phyloP scores from a whole-genome alignment of 2,797 vertebrate species.

The Australoheros facetus region DNA sequence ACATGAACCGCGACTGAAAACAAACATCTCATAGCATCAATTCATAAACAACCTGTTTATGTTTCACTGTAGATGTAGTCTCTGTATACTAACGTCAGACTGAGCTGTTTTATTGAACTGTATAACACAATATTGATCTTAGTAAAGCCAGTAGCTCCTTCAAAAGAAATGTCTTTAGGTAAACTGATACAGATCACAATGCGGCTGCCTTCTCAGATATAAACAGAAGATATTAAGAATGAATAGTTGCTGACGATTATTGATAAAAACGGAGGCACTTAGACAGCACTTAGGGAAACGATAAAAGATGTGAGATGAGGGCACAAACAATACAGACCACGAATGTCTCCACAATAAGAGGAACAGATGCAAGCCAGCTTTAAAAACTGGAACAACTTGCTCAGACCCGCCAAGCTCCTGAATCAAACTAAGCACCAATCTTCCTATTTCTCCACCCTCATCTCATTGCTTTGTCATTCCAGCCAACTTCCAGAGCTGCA shows the following conservation, averaged over 20 bases:
- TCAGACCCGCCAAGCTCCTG: conserved; percentile 27
- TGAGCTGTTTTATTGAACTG: conserved; percentile 42
- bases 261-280: not conserved
- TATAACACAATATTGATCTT: conserved; percentile 50
- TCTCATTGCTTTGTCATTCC: conserved; percentile 40
- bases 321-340: conserved; percentile 3
- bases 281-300: conserved; percentile 2
- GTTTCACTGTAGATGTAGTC: conserved; percentile 21
- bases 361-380: not conserved
- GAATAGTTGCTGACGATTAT: conserved; percentile 7
- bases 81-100: conserved; percentile 39
- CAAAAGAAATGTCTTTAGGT: conserved; percentile 48
- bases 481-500: conserved; percentile 37
- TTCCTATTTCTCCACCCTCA: conserved; percentile 18
- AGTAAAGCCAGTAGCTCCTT: conserved; percentile 42
- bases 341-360: conserved; percentile 18
- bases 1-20: conserved; percentile 40
- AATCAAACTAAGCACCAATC: conserved; percentile 36
- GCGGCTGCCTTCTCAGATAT: not conserved
- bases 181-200: conserved; percentile 26
- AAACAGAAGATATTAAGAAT: conserved; percentile 16
- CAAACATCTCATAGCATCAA: conserved; percentile 6
- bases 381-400: conserved; percentile 20
- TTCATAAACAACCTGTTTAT: conserved; percentile 59
- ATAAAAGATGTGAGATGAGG: conserved; percentile 13